These are phyloP conservation scores for Ciconia stormi DNA, from an alignment of 2,113 vertebrate species.

Conservation along the genomic window DNA sequence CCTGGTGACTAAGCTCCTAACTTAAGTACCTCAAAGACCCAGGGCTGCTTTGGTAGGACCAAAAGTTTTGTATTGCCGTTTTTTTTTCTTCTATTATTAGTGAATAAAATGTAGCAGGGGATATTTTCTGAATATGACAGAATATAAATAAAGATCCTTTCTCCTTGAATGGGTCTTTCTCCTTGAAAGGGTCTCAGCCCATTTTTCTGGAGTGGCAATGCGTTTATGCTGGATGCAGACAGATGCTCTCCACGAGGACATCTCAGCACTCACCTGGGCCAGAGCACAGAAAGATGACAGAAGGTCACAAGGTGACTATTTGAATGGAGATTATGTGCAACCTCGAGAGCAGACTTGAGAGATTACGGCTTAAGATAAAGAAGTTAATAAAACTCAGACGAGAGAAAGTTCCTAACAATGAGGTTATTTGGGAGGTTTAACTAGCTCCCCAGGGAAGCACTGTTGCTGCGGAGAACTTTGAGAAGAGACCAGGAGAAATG, in stretches of 20 bases:
- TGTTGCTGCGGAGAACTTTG: background rate
- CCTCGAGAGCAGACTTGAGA: background rate
- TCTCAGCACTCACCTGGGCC: background rate
- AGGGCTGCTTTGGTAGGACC: background rate
- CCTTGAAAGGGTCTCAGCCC: background rate
- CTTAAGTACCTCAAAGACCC: background rate
- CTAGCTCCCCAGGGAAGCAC: conserved; percentile 9
- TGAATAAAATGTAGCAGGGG: background rate
- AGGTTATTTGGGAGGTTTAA: conserved; percentile 22
- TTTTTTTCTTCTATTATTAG: background rate
- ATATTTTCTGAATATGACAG: background rate
- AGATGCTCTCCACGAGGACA: background rate
- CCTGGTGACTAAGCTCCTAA: background rate
- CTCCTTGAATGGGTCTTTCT: background rate
- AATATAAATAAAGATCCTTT: background rate
- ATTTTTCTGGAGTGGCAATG: background rate
- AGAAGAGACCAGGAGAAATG: background rate
- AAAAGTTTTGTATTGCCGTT: background rate
- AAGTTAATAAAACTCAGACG: background rate
- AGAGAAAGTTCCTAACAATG: background rate
- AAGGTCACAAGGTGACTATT: background rate
- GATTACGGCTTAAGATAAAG: background rate
- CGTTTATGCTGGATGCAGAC: background rate
- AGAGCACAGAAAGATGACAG: background rate
- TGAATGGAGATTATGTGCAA: background rate